Evolutionary conservation across 2,797 vertebrate genomes (phyloP).

Genomic region (Atherinosoma microstoma): DNA sequence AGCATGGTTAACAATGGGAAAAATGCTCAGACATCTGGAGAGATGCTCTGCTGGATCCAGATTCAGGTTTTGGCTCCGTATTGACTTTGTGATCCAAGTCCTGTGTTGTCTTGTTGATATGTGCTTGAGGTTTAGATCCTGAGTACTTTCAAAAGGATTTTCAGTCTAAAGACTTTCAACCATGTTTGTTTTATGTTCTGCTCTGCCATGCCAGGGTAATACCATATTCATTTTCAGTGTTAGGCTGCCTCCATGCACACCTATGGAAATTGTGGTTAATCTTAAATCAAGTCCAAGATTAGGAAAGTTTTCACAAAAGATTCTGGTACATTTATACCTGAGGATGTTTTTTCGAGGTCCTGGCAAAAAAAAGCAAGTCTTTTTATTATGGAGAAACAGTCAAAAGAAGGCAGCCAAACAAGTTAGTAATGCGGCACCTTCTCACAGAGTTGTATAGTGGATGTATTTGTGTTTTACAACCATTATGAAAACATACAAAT

Average conservation of each 20-base stretch:
- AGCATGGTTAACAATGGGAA: background rate
- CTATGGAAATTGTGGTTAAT: background rate
- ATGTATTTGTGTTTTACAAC: background rate
- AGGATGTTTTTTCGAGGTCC: background rate
- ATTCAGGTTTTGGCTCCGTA: background rate
- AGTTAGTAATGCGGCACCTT: background rate
- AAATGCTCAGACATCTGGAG: background rate
- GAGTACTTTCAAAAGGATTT: no score
- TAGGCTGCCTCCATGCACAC: background rate
- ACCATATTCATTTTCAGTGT: background rate
- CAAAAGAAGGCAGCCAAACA: background rate
- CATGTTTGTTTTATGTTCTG: no score
- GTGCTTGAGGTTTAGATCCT: background rate
- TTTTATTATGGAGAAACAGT: background rate
- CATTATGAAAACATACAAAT: background rate
- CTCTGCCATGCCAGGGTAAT: no score
- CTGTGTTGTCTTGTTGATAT: background rate
- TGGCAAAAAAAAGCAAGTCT: background rate
- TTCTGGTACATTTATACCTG: background rate
- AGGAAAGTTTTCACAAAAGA: background rate
- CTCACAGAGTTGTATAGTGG: background rate
- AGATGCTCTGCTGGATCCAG: background rate
- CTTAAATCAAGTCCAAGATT: background rate
- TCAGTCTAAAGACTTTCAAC: no score
- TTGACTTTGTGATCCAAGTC: background rate